A percentile compares a stretch with the other conserved stretches of the same genome.
Evolutionary conservation across 1,140 invertebrate genomes (phyloP).

Genomic region (Ostrea denselamellosa): DNA sequence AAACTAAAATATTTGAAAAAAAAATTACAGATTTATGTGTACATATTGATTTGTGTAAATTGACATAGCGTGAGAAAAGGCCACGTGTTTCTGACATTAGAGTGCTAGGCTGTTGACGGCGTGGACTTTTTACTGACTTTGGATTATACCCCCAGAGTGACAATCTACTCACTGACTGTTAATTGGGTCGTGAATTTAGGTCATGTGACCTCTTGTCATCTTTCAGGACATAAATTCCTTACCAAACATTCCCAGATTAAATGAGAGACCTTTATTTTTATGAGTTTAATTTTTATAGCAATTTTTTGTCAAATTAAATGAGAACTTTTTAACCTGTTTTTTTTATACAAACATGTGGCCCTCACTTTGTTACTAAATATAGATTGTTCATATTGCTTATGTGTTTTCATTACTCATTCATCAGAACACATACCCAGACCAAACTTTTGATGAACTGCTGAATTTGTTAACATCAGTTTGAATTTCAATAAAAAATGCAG

Average conservation of each 20-base stretch:
- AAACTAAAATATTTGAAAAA: not conserved
- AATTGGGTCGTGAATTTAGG: not conserved
- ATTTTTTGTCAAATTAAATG: conserved; percentile 31
- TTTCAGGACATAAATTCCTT: conserved; percentile 24
- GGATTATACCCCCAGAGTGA: not conserved
- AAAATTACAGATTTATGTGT: not conserved
- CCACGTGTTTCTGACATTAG: conserved; percentile 6
- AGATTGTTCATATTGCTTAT: conserved; percentile 24
- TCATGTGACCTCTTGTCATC: conserved; percentile 14
- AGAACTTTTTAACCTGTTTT: conserved; percentile 27
- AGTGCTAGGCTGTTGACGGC: not conserved
- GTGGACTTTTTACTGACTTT: conserved; percentile 20
- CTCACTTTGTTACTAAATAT: conserved; percentile 30
- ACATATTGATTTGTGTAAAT: not conserved
- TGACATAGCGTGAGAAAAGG: not conserved
- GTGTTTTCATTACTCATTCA: not conserved
- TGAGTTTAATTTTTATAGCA: conserved; percentile 33
- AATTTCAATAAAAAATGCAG: too few species aligned
- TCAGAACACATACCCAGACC: not conserved
- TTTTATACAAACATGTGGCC: conserved; percentile 32
- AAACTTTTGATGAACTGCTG: not conserved
- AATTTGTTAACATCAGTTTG: not conserved
- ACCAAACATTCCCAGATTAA: conserved; percentile 26
- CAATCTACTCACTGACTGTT: conserved; percentile 3
- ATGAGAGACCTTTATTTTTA: conserved; percentile 32